Conservation (phyloP, 1,140 invertebrate genomes). For the Ooceraea biroi region DNA sequence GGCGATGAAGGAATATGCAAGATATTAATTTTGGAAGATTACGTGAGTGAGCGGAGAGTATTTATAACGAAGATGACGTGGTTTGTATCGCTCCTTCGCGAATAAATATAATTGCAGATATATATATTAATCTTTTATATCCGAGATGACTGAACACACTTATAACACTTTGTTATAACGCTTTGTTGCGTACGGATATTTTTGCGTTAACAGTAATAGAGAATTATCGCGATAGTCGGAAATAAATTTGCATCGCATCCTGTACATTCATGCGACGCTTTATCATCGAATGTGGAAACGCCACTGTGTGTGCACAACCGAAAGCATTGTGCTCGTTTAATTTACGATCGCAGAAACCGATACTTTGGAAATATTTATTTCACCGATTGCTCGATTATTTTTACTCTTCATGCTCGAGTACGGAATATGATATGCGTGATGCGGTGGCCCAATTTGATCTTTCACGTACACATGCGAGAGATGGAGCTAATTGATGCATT, state of each 20-base stretch:
- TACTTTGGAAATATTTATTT: conserved; percentile 69
- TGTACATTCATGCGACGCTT: neutral
- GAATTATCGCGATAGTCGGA: neutral
- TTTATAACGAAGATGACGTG: neutral
- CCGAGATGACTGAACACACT: no score
- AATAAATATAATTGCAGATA: neutral
- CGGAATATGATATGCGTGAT: conserved; percentile 41
- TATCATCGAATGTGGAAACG: conserved; percentile 11
- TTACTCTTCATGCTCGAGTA: conserved; percentile 37
- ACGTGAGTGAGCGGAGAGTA: neutral
- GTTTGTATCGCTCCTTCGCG: neutral
- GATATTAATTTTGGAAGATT: neutral
- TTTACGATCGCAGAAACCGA: conserved; percentile 40
- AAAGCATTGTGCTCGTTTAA: conserved; percentile 36
- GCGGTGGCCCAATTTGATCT: conserved; percentile 32
- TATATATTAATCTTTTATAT: no score
- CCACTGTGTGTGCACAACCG: neutral
- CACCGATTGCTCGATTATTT: conserved; percentile 63
- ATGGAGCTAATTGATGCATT: neutral
- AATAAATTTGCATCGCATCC: conserved; percentile 22
- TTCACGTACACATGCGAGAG: neutral
- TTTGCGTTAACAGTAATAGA: neutral
- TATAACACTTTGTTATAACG: no score
- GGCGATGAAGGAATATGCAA: neutral
- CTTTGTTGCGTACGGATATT: neutral